Evolutionary conservation across 1,140 invertebrate species (phyloP).

Genomic region (Melitaea cinxia): DNA sequence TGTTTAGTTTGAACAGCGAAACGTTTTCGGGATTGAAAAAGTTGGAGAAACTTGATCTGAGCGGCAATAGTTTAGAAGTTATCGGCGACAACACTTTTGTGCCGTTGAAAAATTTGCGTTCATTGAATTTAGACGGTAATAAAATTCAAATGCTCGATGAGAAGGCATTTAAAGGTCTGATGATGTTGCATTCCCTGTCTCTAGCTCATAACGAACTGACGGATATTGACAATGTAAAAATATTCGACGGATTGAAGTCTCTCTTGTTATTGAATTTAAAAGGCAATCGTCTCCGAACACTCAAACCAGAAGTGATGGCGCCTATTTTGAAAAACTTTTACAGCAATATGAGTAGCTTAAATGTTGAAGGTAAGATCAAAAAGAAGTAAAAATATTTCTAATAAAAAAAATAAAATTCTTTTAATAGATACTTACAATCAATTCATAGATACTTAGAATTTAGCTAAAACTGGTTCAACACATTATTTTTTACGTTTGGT

Average conservation of each 20-base stretch:
- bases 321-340: slow-evolving; percentile 89
- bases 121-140: slow-evolving; percentile 88
- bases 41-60: slow-evolving; percentile 85
- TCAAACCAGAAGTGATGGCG: slow-evolving; percentile 86
- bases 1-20: slow-evolving; percentile 86
- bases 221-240: slow-evolving; percentile 84
- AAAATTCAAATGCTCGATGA: slow-evolving; percentile 85
- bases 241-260: slow-evolving; percentile 83
- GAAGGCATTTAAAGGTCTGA: slow-evolving; percentile 86
- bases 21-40: slow-evolving; percentile 86
- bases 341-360: slow-evolving; percentile 84
- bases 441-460: too few relatives aligned
- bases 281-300: slow-evolving; percentile 85
- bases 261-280: slow-evolving; percentile 84
- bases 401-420: too few relatives aligned
- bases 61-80: slow-evolving; percentile 86
- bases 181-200: slow-evolving; percentile 84
- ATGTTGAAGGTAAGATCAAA: slow-evolving; percentile 63
- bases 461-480: too few relatives aligned
- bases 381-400: neutral
- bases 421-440: too few relatives aligned
- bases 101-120: slow-evolving; percentile 85
- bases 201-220: slow-evolving; percentile 87
- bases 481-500: too few relatives aligned
- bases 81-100: slow-evolving; percentile 89